Conservation (phyloP, 2,888 invertebrate species). For the Chrysina gloriosa region DNA sequence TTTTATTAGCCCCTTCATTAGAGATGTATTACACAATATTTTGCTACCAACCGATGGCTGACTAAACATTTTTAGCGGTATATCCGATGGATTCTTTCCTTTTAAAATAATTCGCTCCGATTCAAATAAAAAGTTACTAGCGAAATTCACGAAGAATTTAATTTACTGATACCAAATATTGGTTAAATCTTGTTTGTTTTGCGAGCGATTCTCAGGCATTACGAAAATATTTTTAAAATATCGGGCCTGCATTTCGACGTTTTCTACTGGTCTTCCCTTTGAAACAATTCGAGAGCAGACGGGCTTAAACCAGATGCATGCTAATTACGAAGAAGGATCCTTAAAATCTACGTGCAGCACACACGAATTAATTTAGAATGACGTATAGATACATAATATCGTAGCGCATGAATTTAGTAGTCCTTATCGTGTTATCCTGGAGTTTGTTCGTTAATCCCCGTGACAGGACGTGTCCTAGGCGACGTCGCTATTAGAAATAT, state of each 20-base stretch:
- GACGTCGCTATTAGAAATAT: constrained; percentile 49
- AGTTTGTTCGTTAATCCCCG: constrained; percentile 41
- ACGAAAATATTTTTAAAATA: constrained; percentile 3
- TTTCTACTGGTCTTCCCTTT: background rate
- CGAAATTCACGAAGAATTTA: constrained; percentile 6
- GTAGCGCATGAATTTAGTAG: constrained; percentile 34
- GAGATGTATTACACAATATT: no score
- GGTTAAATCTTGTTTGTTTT: background rate
- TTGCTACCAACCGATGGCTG: background rate
- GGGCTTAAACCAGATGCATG: constrained; percentile 31
- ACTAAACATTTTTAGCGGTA: no score
- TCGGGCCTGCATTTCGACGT: background rate
- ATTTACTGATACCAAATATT: background rate
- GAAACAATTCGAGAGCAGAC: constrained; percentile 11
- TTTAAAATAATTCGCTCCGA: background rate
- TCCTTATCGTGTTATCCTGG: constrained; percentile 42
- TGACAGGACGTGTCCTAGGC: constrained; percentile 44
- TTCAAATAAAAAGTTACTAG: background rate
- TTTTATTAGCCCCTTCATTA: no score
- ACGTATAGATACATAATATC: constrained; percentile 31
- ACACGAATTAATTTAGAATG: constrained; percentile 20
- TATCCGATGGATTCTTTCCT: background rate
- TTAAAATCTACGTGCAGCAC: constrained; percentile 18
- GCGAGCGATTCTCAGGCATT: background rate
- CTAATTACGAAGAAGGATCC: constrained; percentile 31